Evolutionary conservation across 2,113 vertebrate genomes (phyloP).

Genomic region (Mungos mungo): DNA sequence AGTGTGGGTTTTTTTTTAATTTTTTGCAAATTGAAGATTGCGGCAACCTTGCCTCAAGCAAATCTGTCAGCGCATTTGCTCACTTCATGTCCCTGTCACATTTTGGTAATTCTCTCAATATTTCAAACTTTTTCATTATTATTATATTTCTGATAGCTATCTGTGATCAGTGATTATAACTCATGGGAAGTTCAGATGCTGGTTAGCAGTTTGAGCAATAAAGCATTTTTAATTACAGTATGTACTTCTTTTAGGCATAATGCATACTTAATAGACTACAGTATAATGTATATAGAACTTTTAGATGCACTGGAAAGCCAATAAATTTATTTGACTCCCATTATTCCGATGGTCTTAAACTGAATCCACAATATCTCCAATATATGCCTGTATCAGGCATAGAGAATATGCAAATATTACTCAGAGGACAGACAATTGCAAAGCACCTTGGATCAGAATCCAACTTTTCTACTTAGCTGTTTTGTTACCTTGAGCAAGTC

Average conservation of each 20-base stretch:
- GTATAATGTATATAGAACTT: background rate
- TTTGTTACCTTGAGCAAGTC: slow-evolving; percentile 16
- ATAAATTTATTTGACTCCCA: background rate
- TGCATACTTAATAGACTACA: background rate
- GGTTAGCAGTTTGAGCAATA: background rate
- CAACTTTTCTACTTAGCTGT: background rate
- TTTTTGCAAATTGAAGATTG: background rate
- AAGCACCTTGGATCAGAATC: background rate
- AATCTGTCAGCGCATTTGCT: background rate
- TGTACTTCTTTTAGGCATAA: background rate
- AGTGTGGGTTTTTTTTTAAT: no score
- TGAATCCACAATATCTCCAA: background rate
- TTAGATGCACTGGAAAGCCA: background rate
- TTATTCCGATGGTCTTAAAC: background rate
- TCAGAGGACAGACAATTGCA: background rate
- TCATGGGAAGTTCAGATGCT: background rate
- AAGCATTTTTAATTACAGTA: background rate
- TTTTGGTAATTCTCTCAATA: background rate
- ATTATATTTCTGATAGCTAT: background rate
- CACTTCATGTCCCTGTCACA: background rate
- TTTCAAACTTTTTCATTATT: background rate
- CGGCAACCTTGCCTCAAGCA: background rate
- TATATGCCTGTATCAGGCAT: background rate
- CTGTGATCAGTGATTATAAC: background rate
- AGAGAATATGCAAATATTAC: background rate